Evolutionary conservation across 1,140 invertebrate genomes (phyloP).

Genomic region (Diorhabda sublineata): DNA sequence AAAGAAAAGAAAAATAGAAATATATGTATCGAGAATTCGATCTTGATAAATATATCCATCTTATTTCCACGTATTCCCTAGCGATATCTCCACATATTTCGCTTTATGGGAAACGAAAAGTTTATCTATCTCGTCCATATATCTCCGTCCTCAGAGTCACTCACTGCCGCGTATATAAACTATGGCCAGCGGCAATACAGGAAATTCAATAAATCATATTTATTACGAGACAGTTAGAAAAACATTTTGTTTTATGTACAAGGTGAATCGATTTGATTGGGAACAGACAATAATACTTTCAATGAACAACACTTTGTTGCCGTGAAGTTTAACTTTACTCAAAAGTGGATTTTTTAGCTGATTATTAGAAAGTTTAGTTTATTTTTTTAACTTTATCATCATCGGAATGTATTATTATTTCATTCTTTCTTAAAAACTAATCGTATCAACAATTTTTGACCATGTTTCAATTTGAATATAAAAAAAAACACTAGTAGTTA

Average conservation of each 20-base stretch:
- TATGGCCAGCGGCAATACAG: neutral
- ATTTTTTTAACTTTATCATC: too few relatives aligned
- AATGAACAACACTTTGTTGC: too few relatives aligned
- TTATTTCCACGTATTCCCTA: constrained; percentile 2
- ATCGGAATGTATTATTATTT: too few relatives aligned
- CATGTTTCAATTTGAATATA: too few relatives aligned
- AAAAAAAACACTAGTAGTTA: too few relatives aligned
- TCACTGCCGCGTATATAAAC: neutral
- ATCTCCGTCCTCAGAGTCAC: neutral
- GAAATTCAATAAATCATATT: constrained; percentile 3
- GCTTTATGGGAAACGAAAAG: neutral
- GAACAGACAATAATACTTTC: too few relatives aligned
- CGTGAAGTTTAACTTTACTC: too few relatives aligned
- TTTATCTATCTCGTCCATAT: neutral
- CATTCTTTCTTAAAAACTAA: too few relatives aligned
- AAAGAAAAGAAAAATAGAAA: neutral
- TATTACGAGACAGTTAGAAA: neutral
- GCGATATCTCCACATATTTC: constrained; percentile 2
- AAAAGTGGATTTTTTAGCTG: too few relatives aligned
- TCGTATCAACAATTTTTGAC: too few relatives aligned
- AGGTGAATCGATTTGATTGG: neutral
- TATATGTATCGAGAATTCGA: constrained; percentile 1
- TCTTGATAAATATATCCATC: constrained; percentile 2
- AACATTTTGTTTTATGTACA: neutral
- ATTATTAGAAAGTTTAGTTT: too few relatives aligned